phyloP scores from a whole-genome alignment of 1,140 invertebrate genomes.

The Sarcophaga peregrina region DNA sequence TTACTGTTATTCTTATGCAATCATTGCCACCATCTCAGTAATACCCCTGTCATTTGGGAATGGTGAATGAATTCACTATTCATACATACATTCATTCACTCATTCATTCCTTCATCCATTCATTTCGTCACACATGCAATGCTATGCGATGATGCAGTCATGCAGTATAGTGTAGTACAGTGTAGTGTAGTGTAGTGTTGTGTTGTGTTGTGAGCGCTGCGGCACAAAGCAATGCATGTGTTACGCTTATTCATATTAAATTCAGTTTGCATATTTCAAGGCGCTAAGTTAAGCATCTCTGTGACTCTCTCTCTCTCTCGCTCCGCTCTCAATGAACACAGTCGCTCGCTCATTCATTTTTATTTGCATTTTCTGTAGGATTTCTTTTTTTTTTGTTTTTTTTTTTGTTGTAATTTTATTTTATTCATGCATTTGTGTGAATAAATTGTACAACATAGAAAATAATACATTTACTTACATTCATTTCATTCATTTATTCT shows the following conservation, averaged over 20 bases:
- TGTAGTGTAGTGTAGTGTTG: neutral
- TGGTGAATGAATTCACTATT: no score
- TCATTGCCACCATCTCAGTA: neutral
- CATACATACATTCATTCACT: no score
- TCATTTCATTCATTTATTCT: no score
- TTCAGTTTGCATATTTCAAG: constrained; percentile 40
- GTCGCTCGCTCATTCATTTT: constrained; percentile 11
- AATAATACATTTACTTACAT: no score
- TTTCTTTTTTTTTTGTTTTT: neutral
- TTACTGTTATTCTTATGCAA: neutral
- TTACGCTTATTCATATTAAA: constrained; percentile 1
- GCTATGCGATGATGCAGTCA: no score
- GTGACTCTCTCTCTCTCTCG: constrained; percentile 1
- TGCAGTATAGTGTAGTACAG: neutral
- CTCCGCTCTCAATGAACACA: no score
- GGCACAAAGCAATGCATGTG: constrained; percentile 5
- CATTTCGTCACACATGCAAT: constrained; percentile 16
- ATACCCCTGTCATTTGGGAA: no score
- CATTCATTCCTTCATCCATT: neutral
- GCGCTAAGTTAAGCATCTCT: constrained; percentile 35
- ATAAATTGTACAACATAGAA: neutral
- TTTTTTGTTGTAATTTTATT: constrained; percentile 9
- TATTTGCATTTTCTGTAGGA: constrained; percentile 5
- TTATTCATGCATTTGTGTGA: constrained; percentile 23
- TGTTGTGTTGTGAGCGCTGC: no score